These are phyloP conservation scores for Cryptoprocta ferox DNA, from an alignment of 2,797 vertebrate genomes.

Conservation along the genomic window DNA sequence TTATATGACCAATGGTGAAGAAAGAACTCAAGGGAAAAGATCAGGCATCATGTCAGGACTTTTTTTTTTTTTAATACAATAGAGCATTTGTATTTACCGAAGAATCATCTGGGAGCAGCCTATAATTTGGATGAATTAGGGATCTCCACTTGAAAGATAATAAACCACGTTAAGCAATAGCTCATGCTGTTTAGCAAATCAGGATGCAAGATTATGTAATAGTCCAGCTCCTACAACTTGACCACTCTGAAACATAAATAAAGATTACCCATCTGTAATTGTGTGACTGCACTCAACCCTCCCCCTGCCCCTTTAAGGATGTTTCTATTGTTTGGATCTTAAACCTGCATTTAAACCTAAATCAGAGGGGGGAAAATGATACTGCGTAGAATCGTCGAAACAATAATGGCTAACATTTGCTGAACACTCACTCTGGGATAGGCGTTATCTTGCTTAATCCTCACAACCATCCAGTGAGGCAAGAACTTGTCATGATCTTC, in stretches of 20 bases:
- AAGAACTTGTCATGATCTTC: background rate
- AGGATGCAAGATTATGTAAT: constrained; percentile 48
- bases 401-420: background rate
- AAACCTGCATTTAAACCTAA: constrained; percentile 7
- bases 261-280: constrained; percentile 34
- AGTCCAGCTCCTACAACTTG: constrained; percentile 12
- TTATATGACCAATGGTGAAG: constrained; percentile 72
- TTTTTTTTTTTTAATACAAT: constrained; percentile 47
- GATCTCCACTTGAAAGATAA: constrained; percentile 72
- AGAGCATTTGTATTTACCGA: constrained; percentile 75
- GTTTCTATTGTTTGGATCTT: constrained; percentile 13
- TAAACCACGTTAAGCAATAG: constrained; percentile 73
- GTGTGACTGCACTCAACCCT: background rate
- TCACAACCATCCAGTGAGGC: background rate
- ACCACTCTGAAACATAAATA: constrained; percentile 60
- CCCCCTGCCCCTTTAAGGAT: background rate
- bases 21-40: constrained; percentile 73
- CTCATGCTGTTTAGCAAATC: constrained; percentile 46
- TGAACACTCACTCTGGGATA: background rate
- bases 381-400: background rate
- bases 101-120: constrained; percentile 71
- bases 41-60: constrained; percentile 72
- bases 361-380: background rate
- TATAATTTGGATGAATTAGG: constrained; percentile 78
- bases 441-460: background rate